Evolutionary conservation across 2,113 vertebrate genomes (phyloP), one percentile per base, ranked within the genome.

Genomic region (Percopsis transmontana): DNA sequence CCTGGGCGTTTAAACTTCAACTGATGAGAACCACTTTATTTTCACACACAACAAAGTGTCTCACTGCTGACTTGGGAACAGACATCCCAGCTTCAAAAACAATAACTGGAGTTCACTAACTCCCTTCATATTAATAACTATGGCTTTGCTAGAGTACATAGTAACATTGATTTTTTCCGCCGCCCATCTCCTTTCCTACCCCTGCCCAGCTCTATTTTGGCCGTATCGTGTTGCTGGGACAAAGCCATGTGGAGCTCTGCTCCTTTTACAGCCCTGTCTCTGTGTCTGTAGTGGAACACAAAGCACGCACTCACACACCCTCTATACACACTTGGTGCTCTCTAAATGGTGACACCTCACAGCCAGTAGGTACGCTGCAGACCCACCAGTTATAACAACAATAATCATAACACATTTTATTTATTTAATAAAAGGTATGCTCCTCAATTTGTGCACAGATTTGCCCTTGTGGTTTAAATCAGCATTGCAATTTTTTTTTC

Each of bases 271-370:
- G 74, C 57, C 78, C 73, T 33, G 27, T 33, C 27, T 33, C 27
- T 33, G 5, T 69, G 72, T 79, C 70, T 72, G 62, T 75, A 62
- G 58, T 40, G 53, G 2, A 62, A 40, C 21, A 81, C 79, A 85
- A 89, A 85, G 83, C 69, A 50, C 68, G 54, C 69, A 76, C 77
- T 86, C 62, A 78, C 79, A 74, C 77, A 82, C 78, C 66, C 63
- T 79, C 50, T 51, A 56, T 58, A 62, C 72, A 58, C 74, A 53
- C 21, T 57, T 53, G 12, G 39, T 71, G 62, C 61, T 52, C 77
- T 76, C 69, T 72, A 54, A 81, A 62, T 83, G 66, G 74, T 78
- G 73, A 68, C 64, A 81, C 73, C 79, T 83, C 68, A 72, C 64
- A 12, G 1, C 58, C 79, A 19, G 27, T 4, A 33, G 27, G 27